Base-by-base conservation (phyloP, 2,888 invertebrate genomes). In the Drosophila mayaguana region DNA sequence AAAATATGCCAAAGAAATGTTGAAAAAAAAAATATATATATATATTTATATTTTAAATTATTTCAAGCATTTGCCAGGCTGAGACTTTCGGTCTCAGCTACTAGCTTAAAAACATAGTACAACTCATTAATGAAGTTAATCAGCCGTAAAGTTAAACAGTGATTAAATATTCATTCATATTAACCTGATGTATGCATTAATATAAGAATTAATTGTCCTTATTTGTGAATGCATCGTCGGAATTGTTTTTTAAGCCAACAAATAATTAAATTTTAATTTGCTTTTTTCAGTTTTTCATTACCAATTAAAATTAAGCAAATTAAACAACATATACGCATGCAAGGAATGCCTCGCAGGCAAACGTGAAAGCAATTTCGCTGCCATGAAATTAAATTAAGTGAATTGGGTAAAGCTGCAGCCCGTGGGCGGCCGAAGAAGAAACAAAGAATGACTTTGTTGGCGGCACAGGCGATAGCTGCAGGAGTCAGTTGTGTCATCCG, bases 181-280 rank as follows among this genome's bases (percentile, higher is more conserved):
- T 64, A 51, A 70, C 28, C 46, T 38, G n/a, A 20, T 63, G 48
- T 12, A 20, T 61, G 48, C n/a, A 53, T 25, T 65, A 28, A 25
- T 2, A 18, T 9, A 36, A 20, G 51, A 38, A 66, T 75, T 55
- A 48, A 69, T 68, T 67, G 18, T 50, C 45, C 53, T 61, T 36
- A 40, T 61, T 64, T 69, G 65, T 55, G 56, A 74, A 67, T 68
- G 56, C 54, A 54, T 57, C 62, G 25, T 34, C 64, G 53, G 51
- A 69, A 66, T 75, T 71, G 67, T 46, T 59, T 77, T 72, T 83
- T 63, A 60, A 73, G 80, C 77, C 56, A 43, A 36, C 38, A 66
- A 75, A 66, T 75, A 83, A 83, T 83, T 60, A 60, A 73, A 68
- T 69, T 59, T 63, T 70, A 72, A 81, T 81, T 60, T 61, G 78